These are phyloP conservation scores for Xiphophorus birchmanni DNA, from an alignment of 2,797 vertebrate genomes.

Conservation along the genomic window DNA sequence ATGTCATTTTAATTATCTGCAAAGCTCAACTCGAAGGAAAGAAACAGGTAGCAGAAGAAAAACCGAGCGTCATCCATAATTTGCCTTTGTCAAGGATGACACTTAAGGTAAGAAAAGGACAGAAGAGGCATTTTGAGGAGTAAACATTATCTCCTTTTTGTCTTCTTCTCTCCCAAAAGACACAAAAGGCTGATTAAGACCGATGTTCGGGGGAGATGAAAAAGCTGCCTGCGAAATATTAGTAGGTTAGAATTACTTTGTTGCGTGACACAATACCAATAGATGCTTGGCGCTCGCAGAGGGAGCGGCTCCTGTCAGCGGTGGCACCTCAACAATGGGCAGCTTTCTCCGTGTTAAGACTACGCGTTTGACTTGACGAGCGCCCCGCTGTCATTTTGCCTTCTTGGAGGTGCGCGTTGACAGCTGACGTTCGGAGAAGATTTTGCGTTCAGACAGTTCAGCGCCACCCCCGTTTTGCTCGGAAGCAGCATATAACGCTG, in stretches of 20 bases:
- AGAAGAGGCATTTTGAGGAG: conserved; percentile 73
- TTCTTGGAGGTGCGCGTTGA: conserved; percentile 69
- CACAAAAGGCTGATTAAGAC: conserved; percentile 85
- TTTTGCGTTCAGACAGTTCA: conserved; percentile 64
- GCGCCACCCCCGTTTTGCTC: conserved; percentile 52
- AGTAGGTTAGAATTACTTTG: conserved; percentile 86
- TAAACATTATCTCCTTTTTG: conserved; percentile 83
- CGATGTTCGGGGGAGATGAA: conserved; percentile 65
- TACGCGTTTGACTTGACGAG: conserved; percentile 76
- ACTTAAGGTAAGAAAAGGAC: conserved; percentile 76
- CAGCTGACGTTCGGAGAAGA: conserved; percentile 69
- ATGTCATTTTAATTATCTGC: conserved; percentile 92
- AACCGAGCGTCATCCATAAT: conserved; percentile 77
- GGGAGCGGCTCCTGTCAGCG: conserved; percentile 79
- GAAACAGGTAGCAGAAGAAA: conserved; percentile 84
- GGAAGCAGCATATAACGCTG: conserved; percentile 37
- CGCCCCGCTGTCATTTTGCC: conserved; percentile 73
- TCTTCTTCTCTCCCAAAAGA: conserved; percentile 64
- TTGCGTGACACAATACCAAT: conserved; percentile 81
- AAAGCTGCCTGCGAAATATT: conserved; percentile 81
- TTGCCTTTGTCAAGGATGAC: conserved; percentile 79
- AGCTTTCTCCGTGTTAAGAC: conserved; percentile 73
- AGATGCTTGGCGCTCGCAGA: conserved; percentile 65
- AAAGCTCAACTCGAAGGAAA: conserved; percentile 83
- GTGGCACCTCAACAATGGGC: conserved; percentile 83